A percentile compares a stretch with the other conserved stretches of the same genome.
Conservation (phyloP, 2,888 invertebrate species). For the Monochamus alternatus region DNA sequence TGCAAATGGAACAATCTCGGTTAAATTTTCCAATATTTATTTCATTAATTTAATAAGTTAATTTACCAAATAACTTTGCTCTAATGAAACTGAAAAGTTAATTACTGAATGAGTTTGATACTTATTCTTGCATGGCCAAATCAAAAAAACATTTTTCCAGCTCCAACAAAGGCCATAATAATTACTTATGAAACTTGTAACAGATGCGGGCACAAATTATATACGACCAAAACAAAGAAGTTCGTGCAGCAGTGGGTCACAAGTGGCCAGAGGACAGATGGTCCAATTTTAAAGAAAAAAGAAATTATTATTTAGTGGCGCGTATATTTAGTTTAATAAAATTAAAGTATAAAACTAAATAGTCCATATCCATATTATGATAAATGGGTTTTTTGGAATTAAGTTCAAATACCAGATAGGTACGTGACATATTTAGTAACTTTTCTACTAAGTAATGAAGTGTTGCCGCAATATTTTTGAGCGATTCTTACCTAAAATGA, state of each 20-base stretch:
- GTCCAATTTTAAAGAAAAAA: conserved; percentile 17
- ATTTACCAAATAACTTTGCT: not conserved
- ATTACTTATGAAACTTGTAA: conserved; percentile 13
- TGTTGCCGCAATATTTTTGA: not conserved
- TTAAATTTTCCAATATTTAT: no score
- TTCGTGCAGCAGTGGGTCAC: conserved; percentile 26
- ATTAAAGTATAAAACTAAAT: no score
- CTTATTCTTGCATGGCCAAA: not conserved
- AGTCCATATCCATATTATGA: not conserved
- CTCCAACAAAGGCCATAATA: not conserved
- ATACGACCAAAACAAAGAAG: conserved; percentile 51
- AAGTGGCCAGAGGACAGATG: conserved; percentile 18
- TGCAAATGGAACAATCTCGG: no score
- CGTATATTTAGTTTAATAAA: not conserved
- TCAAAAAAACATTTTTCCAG: not conserved
- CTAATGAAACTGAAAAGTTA: not conserved
- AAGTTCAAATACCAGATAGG: not conserved
- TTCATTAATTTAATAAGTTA: no score
- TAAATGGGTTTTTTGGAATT: not conserved
- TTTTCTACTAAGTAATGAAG: conserved; percentile 11
- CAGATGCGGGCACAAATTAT: conserved; percentile 46
- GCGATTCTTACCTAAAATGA: conserved; percentile 44
- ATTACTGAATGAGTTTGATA: not conserved
- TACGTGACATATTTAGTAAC: conserved; percentile 47
- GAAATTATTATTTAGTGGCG: conserved; percentile 2